phyloP scores from a whole-genome alignment of 2,888 invertebrate genomes.

The Platerodrilus igneus region DNA sequence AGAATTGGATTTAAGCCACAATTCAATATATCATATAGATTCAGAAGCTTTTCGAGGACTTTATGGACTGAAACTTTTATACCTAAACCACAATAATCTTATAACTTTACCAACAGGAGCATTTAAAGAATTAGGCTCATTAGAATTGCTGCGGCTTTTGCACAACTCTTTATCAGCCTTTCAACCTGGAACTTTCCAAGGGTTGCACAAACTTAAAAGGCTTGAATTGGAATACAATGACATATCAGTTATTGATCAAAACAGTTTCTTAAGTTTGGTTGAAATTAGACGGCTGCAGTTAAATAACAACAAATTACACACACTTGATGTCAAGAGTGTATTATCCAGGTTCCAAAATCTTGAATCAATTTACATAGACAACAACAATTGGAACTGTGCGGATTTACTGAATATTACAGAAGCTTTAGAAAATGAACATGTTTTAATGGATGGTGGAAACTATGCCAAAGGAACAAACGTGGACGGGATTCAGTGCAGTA shows the following conservation, averaged over 20 bases:
- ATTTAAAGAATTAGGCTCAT: constrained; percentile 3
- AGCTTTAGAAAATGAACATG: neutral
- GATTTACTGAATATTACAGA: neutral
- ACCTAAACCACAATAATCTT: constrained; percentile 5
- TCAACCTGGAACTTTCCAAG: constrained; percentile 11
- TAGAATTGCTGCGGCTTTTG: constrained; percentile 2
- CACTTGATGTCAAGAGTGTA: neutral
- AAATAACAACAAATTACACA: constrained; percentile 3
- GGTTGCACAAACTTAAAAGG: neutral
- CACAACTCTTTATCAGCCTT: constrained; percentile 6
- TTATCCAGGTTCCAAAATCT: neutral
- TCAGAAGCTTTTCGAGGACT: neutral
- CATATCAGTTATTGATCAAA: constrained; percentile 1
- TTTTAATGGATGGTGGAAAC: neutral
- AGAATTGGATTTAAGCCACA: constrained; percentile 5
- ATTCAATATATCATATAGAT: constrained; percentile 1
- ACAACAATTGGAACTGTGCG: constrained; percentile 6
- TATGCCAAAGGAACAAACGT: constrained; percentile 2
- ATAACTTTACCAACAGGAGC: neutral
- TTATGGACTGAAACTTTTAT: neutral
- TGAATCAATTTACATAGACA: constrained; percentile 1
- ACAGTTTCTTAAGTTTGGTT: constrained; percentile 2
- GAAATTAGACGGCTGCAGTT: neutral
- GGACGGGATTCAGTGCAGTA: constrained; percentile 9
- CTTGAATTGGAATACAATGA: constrained; percentile 1